Percentiles rank a stretch among this genome's conserved stretches.
These are phyloP conservation scores for Neogobius melanostomus DNA, from an alignment of 2,113 vertebrate genomes.

Conservation along the genomic window DNA sequence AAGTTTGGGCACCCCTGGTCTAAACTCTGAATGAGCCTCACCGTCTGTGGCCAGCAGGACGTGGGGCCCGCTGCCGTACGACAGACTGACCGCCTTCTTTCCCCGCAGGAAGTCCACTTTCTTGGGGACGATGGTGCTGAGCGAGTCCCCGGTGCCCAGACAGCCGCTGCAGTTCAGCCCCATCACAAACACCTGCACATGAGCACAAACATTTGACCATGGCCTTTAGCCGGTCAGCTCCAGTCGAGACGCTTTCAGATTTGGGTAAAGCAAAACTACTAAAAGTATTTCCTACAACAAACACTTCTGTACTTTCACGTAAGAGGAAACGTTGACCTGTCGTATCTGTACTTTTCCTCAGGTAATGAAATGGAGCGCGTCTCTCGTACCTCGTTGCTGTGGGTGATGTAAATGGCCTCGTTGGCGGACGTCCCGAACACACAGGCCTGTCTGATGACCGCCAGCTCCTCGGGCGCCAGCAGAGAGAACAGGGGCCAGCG, in stretches of 20 bases:
- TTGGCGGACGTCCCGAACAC: constrained; percentile 90
- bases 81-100: constrained; percentile 88
- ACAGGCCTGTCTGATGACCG: constrained; percentile 87
- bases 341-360: too few relatives aligned
- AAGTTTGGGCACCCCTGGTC: too few relatives aligned
- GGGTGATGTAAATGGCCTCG: constrained; percentile 89
- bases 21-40: constrained; percentile 44
- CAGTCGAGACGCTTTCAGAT: too few relatives aligned
- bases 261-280: too few relatives aligned
- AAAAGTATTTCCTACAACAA: too few relatives aligned
- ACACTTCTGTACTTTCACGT: too few relatives aligned
- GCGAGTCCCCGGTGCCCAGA: constrained; percentile 90
- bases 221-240: too few relatives aligned
- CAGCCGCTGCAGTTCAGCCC: constrained; percentile 93
- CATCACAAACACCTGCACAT: constrained; percentile 85
- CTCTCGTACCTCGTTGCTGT: constrained; percentile 83
- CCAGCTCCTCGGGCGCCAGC: constrained; percentile 82
- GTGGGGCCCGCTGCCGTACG: constrained; percentile 93
- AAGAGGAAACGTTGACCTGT: too few relatives aligned
- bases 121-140: constrained; percentile 89
- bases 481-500: constrained; percentile 94
- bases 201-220: neutral
- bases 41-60: constrained; percentile 88
- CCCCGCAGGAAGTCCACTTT: constrained; percentile 87
- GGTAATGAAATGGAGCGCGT: too few relatives aligned